Base-by-base conservation (phyloP, 2,113 vertebrate genomes). In the Dolichotis patagonum region DNA sequence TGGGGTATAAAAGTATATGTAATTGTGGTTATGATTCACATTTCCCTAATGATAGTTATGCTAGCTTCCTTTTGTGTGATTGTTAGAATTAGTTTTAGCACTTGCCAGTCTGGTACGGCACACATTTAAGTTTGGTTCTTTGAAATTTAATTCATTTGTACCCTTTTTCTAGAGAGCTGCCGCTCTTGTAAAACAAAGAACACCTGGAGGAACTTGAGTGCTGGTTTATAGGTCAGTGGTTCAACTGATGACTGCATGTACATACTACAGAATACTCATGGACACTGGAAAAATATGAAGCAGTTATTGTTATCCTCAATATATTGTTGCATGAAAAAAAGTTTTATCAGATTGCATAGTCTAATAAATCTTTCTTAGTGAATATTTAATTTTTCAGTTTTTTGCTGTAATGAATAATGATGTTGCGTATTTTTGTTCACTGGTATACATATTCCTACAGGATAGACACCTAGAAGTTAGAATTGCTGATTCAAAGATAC, bases 41-140 rank as follows among this genome's bases (percentile, higher is more conserved):
- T 67, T 80, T 80, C 46, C 20, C 73, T 56, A 43, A 54, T 65
- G 8, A 65, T 43, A 78, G n/a, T 65, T 46, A 78, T 85, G 56
- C 46, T 65, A 32, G 17, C 56, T 38, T 77, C 35, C 63, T 92
- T 92, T 32, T 38, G 4, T 85, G 46, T 92, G 41, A 75, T 85
- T 60, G 43, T 65, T 92, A 77, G 58, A 78, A 86, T 92, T 84
- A 81, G 54, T 88, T 80, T 69, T 46, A 88, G 43, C 41, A 60
- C 35, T 93, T 60, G 22, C 32, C 60, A 43, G 24, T 11, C 52
- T 49, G 38, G 14, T 81, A 81, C 38, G 81, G n/a, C 28, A 41
- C 22, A 22, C 26, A 35, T 67, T 69, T 93, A 38, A 69, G 49
- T 93, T 93, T 78, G 14, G 30, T n/a, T 87, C 32, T 58, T 24